Evolutionary conservation across 1,140 invertebrate species (phyloP), one percentile per base, ranked within the genome.

Genomic region (Druon quercuslanigerum): DNA sequence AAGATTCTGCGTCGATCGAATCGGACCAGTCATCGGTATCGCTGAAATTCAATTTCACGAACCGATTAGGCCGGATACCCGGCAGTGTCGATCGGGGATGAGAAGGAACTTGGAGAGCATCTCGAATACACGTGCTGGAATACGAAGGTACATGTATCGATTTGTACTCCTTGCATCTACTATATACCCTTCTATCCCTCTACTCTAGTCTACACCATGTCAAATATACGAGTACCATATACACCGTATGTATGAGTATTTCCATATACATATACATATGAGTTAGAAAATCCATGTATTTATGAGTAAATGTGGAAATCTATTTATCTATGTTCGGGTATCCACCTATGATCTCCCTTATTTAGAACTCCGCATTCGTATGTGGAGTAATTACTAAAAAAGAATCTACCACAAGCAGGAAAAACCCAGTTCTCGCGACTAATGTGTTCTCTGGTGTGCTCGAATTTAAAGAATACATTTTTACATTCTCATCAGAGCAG

Each of bases 21-120:
- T 56, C 57, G n/a, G 73, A 12, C 51, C 40, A 74, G 54, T 74
- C 73, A 74, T 74, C 51, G 73, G 73, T 74, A 56, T 74, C 25
- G 51, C 54, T 17, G 73, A 60, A 74, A 74, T 57, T 54, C 14
- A 74, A 74, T 74, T 54, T 57, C 73, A 50, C 73, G 54, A 74
- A 66, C 60, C 60, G 60, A 66, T 66, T 66, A 66, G 33, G 40
- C 25, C 20, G n/a, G 73, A 57, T 57, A 74, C 20, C 46, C 73
- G 16, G 51, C 56, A 52, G 16, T 33, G 12, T 33, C 51, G n/a
- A 20, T 16, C 52, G 51, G 52, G 46, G 33, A 74, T n/a, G 50
- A 51, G 50, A 16, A 56, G 40, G 57, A 19, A 56, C 51, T 51
- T 73, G 72, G 20, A 33, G 20, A 66, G 57, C 20, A 66, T 66